Evolutionary conservation across 2,888 invertebrate species (phyloP).

Genomic region (Lepidocyrtinus sp.): DNA sequence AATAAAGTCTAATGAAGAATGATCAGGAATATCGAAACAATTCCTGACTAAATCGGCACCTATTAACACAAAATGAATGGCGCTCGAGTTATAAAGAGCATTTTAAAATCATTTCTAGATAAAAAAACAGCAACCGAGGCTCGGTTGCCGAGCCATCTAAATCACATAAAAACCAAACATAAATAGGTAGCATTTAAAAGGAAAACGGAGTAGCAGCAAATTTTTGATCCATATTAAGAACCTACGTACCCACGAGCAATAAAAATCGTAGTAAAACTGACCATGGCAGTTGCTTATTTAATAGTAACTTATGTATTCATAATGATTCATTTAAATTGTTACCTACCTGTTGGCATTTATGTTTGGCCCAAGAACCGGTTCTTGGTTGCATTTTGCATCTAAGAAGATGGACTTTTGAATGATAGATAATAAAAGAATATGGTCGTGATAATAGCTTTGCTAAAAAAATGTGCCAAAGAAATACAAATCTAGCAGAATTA

Average conservation of each 20-base stretch:
- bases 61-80: no score
- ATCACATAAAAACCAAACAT: neutral
- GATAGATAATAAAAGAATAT: neutral
- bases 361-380: neutral
- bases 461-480: neutral
- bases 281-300: neutral
- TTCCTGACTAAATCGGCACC: no score
- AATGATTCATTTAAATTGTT: neutral
- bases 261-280: neutral
- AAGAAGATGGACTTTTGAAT: neutral
- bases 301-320: no score
- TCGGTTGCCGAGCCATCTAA: no score
- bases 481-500: no score
- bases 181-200: neutral
- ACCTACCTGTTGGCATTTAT: neutral
- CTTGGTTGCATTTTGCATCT: neutral
- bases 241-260: neutral
- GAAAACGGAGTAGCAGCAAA: neutral
- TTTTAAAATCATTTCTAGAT: no score
- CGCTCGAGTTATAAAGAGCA: no score
- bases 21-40: no score
- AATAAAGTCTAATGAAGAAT: no score
- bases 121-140: no score
- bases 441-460: neutral
- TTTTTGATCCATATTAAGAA: neutral